phyloP scores from a whole-genome alignment of 2,113 vertebrate species.

The Cervus canadensis region DNA sequence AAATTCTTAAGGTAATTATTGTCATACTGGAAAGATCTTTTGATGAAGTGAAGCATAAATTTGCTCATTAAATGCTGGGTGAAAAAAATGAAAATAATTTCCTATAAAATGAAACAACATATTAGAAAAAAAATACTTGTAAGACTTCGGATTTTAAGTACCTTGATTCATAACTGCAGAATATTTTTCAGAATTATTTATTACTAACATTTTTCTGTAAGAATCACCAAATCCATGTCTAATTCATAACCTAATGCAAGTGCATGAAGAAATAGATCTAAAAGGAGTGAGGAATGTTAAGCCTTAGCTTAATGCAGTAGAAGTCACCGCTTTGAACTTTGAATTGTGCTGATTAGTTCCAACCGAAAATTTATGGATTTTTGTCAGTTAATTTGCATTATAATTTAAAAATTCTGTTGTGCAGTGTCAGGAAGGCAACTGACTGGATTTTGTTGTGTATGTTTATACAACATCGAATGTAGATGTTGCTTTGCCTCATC shows the following conservation, averaged over 20 bases:
- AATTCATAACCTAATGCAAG: constrained; percentile 40
- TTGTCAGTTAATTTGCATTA: constrained; percentile 58
- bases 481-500: background rate
- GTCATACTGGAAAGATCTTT: constrained; percentile 41
- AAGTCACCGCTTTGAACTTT: constrained; percentile 64
- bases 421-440: background rate
- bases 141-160: constrained; percentile 48
- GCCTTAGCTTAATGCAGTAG: constrained; percentile 14
- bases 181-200: constrained; percentile 50
- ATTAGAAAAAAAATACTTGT: constrained; percentile 32
- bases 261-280: constrained; percentile 30
- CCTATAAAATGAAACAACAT: constrained; percentile 23
- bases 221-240: constrained; percentile 23
- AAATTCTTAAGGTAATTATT: constrained; percentile 40
- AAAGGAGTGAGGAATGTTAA: constrained; percentile 31
- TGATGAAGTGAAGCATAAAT: constrained; percentile 21
- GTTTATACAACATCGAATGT: constrained; percentile 40
- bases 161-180: constrained; percentile 45
- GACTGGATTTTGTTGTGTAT: constrained; percentile 17
- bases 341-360: constrained; percentile 68
- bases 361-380: constrained; percentile 51
- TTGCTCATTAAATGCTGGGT: constrained; percentile 44
- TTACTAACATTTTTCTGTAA: constrained; percentile 29
- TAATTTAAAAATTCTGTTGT: constrained; percentile 38
- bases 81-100: constrained; percentile 60